These are phyloP conservation scores for Bombus picipes DNA, from an alignment of 1,140 invertebrate species.

Conservation along the genomic window DNA sequence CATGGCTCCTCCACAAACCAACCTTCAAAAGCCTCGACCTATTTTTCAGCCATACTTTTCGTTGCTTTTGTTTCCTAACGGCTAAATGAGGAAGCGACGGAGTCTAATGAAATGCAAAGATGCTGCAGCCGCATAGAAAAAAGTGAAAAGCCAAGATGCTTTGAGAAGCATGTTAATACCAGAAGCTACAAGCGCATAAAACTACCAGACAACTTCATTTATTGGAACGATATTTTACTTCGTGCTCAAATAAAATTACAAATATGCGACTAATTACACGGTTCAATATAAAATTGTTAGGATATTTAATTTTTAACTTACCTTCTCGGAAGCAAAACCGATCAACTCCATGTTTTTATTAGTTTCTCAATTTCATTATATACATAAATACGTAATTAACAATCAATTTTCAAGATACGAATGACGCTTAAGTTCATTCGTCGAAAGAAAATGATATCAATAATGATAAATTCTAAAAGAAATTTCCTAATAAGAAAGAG, in stretches of 20 bases:
- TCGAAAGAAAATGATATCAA: not conserved
- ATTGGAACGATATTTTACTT: not conserved
- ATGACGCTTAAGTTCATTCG: not conserved
- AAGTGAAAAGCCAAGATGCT: not conserved
- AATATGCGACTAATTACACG: not conserved
- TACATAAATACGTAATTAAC: too few relatives aligned
- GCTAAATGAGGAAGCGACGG: not conserved
- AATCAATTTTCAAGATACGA: not conserved
- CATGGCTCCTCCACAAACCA: not conserved
- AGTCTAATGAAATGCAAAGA: constrained; percentile 49
- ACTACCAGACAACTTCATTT: not conserved
- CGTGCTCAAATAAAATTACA: not conserved
- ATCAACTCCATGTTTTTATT: not conserved
- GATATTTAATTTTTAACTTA: not conserved
- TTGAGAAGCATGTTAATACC: constrained; percentile 25
- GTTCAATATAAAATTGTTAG: not conserved
- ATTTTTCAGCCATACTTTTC: constrained; percentile 14
- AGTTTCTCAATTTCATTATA: not conserved
- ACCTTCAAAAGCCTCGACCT: constrained; percentile 32
- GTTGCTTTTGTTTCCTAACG: constrained; percentile 26
- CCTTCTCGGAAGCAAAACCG: not conserved
- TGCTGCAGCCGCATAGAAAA: not conserved
- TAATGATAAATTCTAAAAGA: not conserved
- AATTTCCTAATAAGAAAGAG: too few relatives aligned
- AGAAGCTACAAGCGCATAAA: not conserved